Evolutionary conservation across 2,888 invertebrate species (phyloP).

Genomic region (Microplitis manilae): DNA sequence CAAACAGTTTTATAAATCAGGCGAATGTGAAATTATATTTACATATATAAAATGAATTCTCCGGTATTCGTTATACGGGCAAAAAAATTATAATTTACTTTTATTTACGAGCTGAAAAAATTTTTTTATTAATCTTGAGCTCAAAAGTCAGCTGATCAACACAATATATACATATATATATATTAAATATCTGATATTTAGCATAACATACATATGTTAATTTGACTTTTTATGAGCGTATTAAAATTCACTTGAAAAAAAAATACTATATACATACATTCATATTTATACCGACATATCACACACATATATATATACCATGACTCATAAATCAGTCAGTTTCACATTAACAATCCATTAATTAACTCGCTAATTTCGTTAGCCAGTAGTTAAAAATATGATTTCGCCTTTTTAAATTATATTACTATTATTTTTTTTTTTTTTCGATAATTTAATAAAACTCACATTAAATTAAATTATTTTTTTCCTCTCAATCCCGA

Average conservation of each 20-base stretch:
- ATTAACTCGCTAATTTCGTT: neutral
- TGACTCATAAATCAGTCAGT: neutral
- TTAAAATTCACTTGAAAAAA: neutral
- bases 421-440: neutral
- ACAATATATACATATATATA: neutral
- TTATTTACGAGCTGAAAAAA: too few species aligned
- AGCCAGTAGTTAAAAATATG: neutral
- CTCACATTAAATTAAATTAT: neutral
- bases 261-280: neutral
- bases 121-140: neutral
- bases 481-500: slow-evolving; percentile 2
- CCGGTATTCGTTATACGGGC: neutral
- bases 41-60: neutral
- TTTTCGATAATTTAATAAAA: neutral
- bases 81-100: too few species aligned
- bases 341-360: neutral
- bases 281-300: neutral
- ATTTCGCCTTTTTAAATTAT: neutral
- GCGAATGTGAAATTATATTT: neutral
- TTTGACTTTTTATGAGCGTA: neutral
- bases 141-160: neutral
- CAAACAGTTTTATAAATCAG: neutral
- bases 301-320: neutral
- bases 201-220: neutral
- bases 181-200: neutral